Percentiles rank a stretch among this genome's conserved stretches.
Conservation (phyloP, 2,797 vertebrate species). For the Eupleurogrammus muticus region DNA sequence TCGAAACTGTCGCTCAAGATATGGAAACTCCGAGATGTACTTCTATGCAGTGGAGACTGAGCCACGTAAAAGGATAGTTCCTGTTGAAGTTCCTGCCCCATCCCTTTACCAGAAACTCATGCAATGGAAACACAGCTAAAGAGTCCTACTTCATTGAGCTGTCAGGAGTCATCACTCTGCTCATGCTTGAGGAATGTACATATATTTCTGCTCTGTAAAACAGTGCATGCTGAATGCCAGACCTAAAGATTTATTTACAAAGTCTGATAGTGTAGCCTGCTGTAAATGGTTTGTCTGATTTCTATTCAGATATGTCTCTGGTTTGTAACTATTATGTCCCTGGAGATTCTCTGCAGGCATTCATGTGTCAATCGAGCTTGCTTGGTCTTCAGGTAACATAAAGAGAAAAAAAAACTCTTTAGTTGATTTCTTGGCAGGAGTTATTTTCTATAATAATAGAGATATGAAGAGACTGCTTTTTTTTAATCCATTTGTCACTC, state of each 20-base stretch:
- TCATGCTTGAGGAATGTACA: background rate
- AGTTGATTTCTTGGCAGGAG: background rate
- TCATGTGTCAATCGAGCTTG: background rate
- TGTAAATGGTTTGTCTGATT: background rate
- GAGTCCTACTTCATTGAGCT: slow-evolving; percentile 5
- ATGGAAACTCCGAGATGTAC: too few species aligned
- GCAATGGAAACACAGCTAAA: too few species aligned
- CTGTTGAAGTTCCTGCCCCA: too few species aligned
- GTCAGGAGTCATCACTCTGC: background rate
- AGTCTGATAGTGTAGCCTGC: background rate
- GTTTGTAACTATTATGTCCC: background rate
- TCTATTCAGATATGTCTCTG: background rate
- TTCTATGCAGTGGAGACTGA: too few species aligned
- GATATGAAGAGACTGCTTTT: background rate
- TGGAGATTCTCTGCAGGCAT: background rate
- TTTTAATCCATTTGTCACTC: too few species aligned
- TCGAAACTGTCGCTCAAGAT: too few species aligned
- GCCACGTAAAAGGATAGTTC: too few species aligned
- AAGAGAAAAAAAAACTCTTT: background rate
- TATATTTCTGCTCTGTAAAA: background rate
- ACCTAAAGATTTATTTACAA: too few species aligned
- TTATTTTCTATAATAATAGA: background rate
- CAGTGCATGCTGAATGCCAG: too few species aligned
- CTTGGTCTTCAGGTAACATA: background rate
- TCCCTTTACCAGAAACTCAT: too few species aligned